Conservation (phyloP, 2,113 vertebrate genomes). For the Limanda limanda region DNA sequence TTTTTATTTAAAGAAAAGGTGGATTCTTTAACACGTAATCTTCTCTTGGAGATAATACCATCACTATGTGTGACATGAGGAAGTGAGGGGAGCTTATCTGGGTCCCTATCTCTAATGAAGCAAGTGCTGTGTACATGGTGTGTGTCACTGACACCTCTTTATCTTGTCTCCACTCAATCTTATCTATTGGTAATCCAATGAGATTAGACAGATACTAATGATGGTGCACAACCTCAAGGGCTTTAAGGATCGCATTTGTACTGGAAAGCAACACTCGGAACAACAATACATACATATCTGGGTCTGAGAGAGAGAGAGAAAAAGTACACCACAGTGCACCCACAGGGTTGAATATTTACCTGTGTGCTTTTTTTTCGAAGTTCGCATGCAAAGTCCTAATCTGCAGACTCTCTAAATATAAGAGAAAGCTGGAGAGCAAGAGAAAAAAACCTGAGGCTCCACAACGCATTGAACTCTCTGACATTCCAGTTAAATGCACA, state of each 20-base stretch:
- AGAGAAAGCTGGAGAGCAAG: background rate
- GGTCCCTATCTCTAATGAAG: constrained; percentile 41
- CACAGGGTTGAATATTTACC: background rate
- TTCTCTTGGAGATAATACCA: background rate
- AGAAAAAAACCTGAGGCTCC: constrained; percentile 25
- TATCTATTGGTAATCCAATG: constrained; percentile 31
- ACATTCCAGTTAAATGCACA: constrained; percentile 68
- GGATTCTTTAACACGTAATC: background rate
- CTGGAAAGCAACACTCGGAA: background rate
- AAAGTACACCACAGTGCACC: background rate
- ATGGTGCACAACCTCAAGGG: constrained; percentile 16
- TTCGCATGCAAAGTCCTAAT: constrained; percentile 32
- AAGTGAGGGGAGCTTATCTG: constrained; percentile 33
- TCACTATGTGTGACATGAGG: constrained; percentile 28
- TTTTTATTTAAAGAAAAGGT: background rate
- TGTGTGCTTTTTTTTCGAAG: constrained; percentile 13
- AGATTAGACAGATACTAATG: constrained; percentile 37
- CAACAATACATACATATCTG: background rate
- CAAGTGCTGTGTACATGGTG: constrained; percentile 29
- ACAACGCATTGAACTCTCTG: constrained; percentile 31
- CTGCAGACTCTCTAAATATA: constrained; percentile 29
- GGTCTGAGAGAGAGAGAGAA: background rate
- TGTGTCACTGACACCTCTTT: constrained; percentile 55
- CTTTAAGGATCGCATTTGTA: background rate
- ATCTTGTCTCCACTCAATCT: constrained; percentile 49